Base-by-base conservation (phyloP, 1,140 invertebrate genomes). In the Aphelinus atriplicis region DNA sequence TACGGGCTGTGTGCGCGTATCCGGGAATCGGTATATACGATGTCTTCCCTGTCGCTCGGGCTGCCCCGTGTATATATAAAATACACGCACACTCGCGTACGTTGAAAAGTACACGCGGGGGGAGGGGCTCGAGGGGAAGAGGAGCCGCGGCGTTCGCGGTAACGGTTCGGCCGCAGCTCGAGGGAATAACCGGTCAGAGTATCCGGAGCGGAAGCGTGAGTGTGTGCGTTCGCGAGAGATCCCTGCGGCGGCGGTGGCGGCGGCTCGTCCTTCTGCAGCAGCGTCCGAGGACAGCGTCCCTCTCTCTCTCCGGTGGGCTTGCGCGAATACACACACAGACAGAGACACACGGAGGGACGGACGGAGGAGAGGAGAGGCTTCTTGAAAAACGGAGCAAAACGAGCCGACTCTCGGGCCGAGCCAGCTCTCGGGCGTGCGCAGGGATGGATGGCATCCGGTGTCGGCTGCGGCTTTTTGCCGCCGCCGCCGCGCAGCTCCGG, bases 191-290 rank as follows among this genome's bases (percentile, higher is more conserved):
- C 87, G 86, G 86, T 88, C 83, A 78, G 26, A 26, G 86, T 84
- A 87, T 86, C 84, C 85, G 84, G 85, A 87, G 86, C 86, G 86
- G 86, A 88, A 88, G 85, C 83, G 79, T 81, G 82, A 26, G 26
- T 26, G 26, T 26, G 26, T 26, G 26, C 26, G 26, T 26, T 26
- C 26, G 26, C 26, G 26, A 26, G 26, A 26, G 26, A 26, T 26
- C 26, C 26, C 26, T 26, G 26, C 26, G 26, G 26, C 26, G 26
- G 26, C 26, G 26, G 26, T 0, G 26, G 26, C 26, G 26, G 26
- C 26, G 26, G 26, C 26, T 66, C 75, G 71, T 66, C 75, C 78
- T 66, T 64, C 26, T 26, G 26, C 26, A 26, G 26, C 26, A 26
- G 26, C 26, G 26, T 26, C 26, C 26, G 26, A 26, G 26, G 26